phyloP scores from a whole-genome alignment of 2,113 vertebrate genomes.

The Pelvicachromis taeniatus region DNA sequence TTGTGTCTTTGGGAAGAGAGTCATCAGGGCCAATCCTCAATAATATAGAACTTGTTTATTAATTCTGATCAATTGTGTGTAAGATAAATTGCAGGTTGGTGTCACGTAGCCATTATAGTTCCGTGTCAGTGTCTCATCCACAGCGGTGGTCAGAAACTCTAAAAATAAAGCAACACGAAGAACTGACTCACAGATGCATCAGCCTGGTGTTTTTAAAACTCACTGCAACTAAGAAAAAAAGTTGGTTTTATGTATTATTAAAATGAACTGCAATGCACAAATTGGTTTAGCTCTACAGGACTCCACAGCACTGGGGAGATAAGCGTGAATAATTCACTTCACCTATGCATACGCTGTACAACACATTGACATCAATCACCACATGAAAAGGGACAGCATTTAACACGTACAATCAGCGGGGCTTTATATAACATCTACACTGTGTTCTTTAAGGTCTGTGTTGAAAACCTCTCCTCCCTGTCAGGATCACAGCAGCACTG shows the following conservation, averaged over 20 bases:
- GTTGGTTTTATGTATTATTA: background rate
- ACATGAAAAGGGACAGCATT: constrained; percentile 26
- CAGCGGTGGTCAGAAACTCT: too few relatives aligned
- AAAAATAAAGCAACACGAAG: too few relatives aligned
- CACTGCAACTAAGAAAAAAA: background rate
- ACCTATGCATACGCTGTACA: background rate
- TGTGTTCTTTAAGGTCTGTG: constrained; percentile 57
- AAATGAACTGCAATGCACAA: background rate
- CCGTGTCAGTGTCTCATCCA: too few relatives aligned
- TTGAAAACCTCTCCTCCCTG: constrained; percentile 20
- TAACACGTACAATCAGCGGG: constrained; percentile 25
- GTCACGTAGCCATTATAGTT: too few relatives aligned
- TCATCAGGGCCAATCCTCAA: too few relatives aligned
- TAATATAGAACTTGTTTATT: too few relatives aligned
- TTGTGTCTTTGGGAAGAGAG: background rate
- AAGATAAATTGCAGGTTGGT: background rate
- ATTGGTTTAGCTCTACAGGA: background rate
- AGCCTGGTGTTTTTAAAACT: too few relatives aligned
- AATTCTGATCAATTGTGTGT: too few relatives aligned
- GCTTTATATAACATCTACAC: constrained; percentile 37
- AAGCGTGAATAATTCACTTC: background rate
- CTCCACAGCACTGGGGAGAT: background rate
- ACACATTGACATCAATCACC: background rate
- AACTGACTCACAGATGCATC: too few relatives aligned
- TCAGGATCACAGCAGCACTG: constrained; percentile 44